Conservation (phyloP, 1,140 invertebrate genomes). For the Adelges cooleyi region DNA sequence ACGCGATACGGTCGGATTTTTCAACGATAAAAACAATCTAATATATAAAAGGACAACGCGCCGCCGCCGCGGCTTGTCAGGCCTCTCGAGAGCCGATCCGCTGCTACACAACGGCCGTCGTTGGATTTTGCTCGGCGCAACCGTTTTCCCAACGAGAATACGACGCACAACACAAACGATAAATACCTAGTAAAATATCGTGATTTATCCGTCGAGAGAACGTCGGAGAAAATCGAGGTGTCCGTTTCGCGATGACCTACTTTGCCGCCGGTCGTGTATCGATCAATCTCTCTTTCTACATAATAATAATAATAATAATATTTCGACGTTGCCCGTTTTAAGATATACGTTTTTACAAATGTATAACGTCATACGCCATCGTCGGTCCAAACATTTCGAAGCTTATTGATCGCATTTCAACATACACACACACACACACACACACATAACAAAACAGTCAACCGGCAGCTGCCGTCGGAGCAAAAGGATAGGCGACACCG, state of each 20-base stretch:
- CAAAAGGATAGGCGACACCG: neutral
- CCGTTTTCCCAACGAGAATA: no score
- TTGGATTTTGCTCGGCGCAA: neutral
- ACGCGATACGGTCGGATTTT: no score
- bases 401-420: constrained; percentile 25
- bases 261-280: constrained; percentile 19
- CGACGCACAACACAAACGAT: no score
- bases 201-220: no score
- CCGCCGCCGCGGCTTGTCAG: neutral
- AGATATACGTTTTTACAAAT: no score
- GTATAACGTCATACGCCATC: no score
- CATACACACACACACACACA: neutral
- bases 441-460: constrained; percentile 16
- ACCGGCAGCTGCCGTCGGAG: neutral
- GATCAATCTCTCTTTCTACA: constrained; percentile 6
- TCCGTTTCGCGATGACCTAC: constrained; percentile 23
- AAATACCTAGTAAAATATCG: no score
- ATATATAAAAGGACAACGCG: no score
- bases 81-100: neutral
- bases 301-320: neutral
- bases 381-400: neutral
- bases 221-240: constrained; percentile 16
- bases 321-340: neutral
- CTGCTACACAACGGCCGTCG: no score
- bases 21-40: no score